These are phyloP conservation scores for Pagrus major DNA, from an alignment of 2,113 vertebrate species.

Conservation along the genomic window DNA sequence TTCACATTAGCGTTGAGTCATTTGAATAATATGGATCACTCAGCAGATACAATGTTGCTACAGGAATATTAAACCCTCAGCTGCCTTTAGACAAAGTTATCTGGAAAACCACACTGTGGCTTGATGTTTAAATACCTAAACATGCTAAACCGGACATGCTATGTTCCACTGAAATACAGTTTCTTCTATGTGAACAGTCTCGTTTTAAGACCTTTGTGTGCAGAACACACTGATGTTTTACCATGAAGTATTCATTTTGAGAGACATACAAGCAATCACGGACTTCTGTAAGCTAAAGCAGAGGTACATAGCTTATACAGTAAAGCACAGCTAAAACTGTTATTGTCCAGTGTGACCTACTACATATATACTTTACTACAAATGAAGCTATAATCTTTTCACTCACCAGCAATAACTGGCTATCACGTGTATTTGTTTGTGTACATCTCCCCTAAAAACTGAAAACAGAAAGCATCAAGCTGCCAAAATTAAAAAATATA, in stretches of 20 bases:
- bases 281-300: neutral
- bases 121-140: neutral
- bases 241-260: neutral
- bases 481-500: too few relatives aligned
- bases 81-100: constrained; percentile 45
- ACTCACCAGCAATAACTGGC: neutral
- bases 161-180: neutral
- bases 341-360: neutral
- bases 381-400: neutral
- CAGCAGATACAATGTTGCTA: constrained; percentile 47
- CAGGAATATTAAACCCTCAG: constrained; percentile 58
- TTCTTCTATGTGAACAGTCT: too few relatives aligned
- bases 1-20: constrained; percentile 61
- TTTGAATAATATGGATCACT: constrained; percentile 71
- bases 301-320: neutral
- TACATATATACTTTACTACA: neutral
- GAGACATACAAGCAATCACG: neutral
- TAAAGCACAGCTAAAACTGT: neutral
- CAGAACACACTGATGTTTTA: too few relatives aligned
- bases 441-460: too few relatives aligned
- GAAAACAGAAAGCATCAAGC: too few relatives aligned
- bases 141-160: neutral
- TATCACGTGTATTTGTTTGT: neutral
- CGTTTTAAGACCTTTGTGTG: too few relatives aligned
- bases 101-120: neutral